phyloP scores from a whole-genome alignment of 2,113 vertebrate genomes.

The Embiotoca jacksoni region DNA sequence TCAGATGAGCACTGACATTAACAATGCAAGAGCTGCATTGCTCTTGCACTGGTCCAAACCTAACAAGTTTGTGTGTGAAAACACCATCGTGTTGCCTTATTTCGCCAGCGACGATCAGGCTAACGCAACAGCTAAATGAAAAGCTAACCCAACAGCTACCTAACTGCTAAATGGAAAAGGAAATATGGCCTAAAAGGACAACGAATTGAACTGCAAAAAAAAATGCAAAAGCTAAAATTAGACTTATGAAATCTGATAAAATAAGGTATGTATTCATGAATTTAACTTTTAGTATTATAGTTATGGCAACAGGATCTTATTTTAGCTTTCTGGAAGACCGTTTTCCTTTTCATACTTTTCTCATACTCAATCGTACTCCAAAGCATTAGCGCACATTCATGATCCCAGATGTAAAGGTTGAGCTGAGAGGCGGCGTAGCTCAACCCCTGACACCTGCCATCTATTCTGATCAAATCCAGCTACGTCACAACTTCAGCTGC shows the following conservation, averaged over 20 bases:
- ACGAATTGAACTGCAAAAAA: too few relatives aligned
- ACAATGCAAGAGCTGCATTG: too few relatives aligned
- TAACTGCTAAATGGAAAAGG: too few relatives aligned
- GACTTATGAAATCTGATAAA: too few relatives aligned
- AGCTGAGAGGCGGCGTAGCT: slow-evolving; percentile 19
- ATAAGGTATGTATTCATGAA: too few relatives aligned
- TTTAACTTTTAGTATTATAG: too few relatives aligned
- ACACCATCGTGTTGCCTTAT: not conserved
- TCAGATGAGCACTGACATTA: too few relatives aligned
- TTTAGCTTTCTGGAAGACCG: not conserved
- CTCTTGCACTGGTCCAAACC: too few relatives aligned
- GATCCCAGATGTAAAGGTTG: slow-evolving; percentile 45
- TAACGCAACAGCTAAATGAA: not conserved
- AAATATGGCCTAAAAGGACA: too few relatives aligned
- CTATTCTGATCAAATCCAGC: not conserved
- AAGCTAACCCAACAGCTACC: not conserved
- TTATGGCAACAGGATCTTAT: too few relatives aligned
- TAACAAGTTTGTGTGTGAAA: not conserved
- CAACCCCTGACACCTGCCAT: not conserved
- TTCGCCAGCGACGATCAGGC: not conserved
- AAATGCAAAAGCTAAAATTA: too few relatives aligned
- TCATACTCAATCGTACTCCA: slow-evolving; percentile 1
- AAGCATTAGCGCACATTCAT: slow-evolving; percentile 53
- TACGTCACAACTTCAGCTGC: not conserved
- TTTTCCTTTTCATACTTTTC: slow-evolving; percentile 3